Evolutionary conservation across 2,888 invertebrate genomes (phyloP).

Genomic region (Dascillus cervinus): DNA sequence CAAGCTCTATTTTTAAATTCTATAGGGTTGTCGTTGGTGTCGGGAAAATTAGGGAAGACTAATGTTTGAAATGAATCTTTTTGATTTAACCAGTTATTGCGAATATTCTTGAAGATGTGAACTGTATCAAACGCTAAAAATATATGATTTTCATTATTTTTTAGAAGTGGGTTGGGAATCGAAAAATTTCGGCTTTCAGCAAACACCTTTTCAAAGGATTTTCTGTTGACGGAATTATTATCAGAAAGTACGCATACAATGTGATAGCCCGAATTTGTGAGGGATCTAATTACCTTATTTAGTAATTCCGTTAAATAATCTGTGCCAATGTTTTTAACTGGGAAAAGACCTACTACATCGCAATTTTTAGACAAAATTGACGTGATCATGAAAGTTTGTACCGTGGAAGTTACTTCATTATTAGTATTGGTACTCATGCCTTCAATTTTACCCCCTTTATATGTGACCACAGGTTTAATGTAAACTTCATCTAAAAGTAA

Average conservation of each 20-base stretch:
- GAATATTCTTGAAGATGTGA: conserved; percentile 1
- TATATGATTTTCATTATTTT: too few species aligned
- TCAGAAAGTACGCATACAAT: background rate
- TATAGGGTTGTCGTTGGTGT: background rate
- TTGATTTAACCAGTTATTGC: too few species aligned
- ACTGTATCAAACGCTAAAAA: conserved; percentile 2
- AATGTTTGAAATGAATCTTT: conserved; percentile 1
- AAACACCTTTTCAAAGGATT: conserved; percentile 1
- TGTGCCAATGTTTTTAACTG: background rate
- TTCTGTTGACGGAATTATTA: conserved; percentile 3
- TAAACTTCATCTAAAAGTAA: background rate
- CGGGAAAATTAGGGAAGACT: background rate
- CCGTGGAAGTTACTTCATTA: background rate
- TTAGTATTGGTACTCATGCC: background rate
- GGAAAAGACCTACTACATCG: background rate
- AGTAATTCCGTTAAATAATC: too few species aligned
- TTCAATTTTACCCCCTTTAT: background rate
- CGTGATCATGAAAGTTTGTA: background rate
- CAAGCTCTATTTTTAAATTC: background rate
- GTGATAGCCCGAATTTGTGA: background rate
- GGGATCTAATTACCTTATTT: background rate
- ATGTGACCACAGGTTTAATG: background rate
- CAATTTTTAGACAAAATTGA: background rate
- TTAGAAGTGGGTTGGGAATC: too few species aligned
- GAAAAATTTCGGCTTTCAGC: too few species aligned